Evolutionary conservation across 1,140 invertebrate species (phyloP).

Genomic region (Plutomurus gul): DNA sequence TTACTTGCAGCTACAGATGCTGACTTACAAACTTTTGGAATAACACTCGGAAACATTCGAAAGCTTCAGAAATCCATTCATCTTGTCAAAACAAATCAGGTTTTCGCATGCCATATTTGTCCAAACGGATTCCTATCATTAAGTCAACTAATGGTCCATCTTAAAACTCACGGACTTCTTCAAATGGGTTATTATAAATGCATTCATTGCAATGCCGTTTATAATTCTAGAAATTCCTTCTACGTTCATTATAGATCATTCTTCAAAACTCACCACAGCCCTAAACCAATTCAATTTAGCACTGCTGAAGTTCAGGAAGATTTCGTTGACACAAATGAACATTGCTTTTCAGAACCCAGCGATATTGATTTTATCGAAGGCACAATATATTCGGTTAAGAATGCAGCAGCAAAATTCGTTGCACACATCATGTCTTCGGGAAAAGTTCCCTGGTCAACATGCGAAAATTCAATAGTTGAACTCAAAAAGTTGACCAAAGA

Average conservation of each 20-base stretch:
- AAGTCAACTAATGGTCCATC: not conserved
- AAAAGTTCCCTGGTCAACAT: not conserved
- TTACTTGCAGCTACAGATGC: not conserved
- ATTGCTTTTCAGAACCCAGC: not conserved
- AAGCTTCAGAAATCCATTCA: not conserved
- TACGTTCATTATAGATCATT: not conserved
- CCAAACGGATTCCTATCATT: not conserved
- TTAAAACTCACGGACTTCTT: too few species aligned
- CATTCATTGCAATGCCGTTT: not conserved
- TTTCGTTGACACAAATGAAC: not conserved
- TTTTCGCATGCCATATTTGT: not conserved
- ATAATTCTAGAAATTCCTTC: not conserved
- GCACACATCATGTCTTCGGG: not conserved
- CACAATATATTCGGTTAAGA: not conserved
- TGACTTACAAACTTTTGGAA: not conserved
- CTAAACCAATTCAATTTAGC: not conserved
- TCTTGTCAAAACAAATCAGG: not conserved
- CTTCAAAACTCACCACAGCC: not conserved
- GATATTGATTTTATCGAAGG: not conserved
- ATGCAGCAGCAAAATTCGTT: not conserved
- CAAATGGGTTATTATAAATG: too few species aligned
- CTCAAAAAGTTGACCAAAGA: not conserved
- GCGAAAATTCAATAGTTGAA: not conserved
- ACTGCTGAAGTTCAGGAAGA: not conserved
- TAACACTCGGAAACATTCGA: not conserved